Evolutionary conservation across 2,113 vertebrate genomes (phyloP).

Genomic region (Polyodon spathula): DNA sequence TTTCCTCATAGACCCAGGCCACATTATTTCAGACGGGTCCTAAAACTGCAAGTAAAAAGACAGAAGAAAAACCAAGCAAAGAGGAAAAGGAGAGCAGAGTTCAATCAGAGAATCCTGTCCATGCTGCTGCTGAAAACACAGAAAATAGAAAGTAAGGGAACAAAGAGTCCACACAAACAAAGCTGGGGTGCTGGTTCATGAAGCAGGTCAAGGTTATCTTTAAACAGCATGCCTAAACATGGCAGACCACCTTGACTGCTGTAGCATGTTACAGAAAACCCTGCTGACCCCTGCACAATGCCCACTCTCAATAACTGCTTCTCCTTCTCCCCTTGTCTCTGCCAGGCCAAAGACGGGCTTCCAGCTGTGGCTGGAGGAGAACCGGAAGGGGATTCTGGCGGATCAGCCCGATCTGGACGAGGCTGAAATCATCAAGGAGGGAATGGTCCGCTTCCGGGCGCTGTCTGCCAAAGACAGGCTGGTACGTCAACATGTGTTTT

Average conservation of each 20-base stretch:
- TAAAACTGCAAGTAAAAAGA: conserved; percentile 45
- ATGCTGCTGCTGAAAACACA: conserved; percentile 37
- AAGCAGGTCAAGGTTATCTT: not conserved
- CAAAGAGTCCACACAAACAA: not conserved
- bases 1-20: conserved; percentile 49
- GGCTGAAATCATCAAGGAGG: conserved; percentile 87
- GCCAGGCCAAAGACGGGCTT: conserved; percentile 86
- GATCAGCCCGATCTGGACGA: conserved; percentile 76
- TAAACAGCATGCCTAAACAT: not conserved
- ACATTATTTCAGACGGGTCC: conserved; percentile 71
- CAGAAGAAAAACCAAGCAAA: conserved; percentile 42
- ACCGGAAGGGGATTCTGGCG: conserved; percentile 67
- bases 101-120: conserved; percentile 25
- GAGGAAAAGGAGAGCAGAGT: conserved; percentile 13
- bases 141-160: conserved; percentile 66
- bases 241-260: not conserved
- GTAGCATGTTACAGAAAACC: not conserved
- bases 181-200: not conserved
- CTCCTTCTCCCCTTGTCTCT: not conserved
- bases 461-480: conserved; percentile 74
- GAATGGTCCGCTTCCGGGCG: conserved; percentile 75
- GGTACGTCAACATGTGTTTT: conserved; percentile 48
- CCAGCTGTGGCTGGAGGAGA: conserved; percentile 89
- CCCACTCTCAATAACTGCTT: not conserved
- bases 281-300: too few relatives aligned